Evolutionary conservation across 2,113 vertebrate species (phyloP), one percentile per base, ranked within the genome.

Genomic region (Calypte anna): DNA sequence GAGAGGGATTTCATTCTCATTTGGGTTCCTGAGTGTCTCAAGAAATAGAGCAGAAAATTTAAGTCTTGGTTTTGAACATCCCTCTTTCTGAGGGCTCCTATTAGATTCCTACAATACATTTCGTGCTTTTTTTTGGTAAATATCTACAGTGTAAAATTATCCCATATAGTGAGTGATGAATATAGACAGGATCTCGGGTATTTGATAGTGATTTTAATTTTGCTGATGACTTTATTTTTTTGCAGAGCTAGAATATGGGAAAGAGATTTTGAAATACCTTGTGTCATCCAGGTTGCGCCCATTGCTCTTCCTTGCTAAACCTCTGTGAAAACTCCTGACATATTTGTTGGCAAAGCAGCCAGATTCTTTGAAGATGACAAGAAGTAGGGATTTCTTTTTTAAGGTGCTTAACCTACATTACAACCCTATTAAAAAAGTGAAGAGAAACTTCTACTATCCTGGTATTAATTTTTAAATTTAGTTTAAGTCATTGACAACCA

Each of bases 321-420:
- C 13, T 12, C 66, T 68, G 14, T 53, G 54, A 73, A 80, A 87
- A 80, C 9, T 79, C 70, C 36, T 1, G 1, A 75, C 10, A 5
- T 30, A 70, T 70, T 88, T 88, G 23, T 74, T 85, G 91, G 63
- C 63, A 77, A 77, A 91, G 74, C 67, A 90, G 63, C 40, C 44
- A 16, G 10, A 33, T 69, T 82, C 63, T 82, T 66, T 88, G 68
- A 91, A 91, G 59, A 80, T 51, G 48, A 53, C 38, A 76, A 61
- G 73, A 79, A 82, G 54, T 12, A 38, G 23, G 33, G 33, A 79
- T 89, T 82, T 85, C 25, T 94, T 95, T 81, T 59, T 27, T 33
- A 59, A 90, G 14, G 31, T 82, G 81, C 77, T 91, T 91, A 91
- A 91, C 51, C 38, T 62, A 82, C 38, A 67, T 92, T 87, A 91